phyloP scores from a whole-genome alignment of 2,888 invertebrate species.

The Caenorhabditis panamensis region DNA sequence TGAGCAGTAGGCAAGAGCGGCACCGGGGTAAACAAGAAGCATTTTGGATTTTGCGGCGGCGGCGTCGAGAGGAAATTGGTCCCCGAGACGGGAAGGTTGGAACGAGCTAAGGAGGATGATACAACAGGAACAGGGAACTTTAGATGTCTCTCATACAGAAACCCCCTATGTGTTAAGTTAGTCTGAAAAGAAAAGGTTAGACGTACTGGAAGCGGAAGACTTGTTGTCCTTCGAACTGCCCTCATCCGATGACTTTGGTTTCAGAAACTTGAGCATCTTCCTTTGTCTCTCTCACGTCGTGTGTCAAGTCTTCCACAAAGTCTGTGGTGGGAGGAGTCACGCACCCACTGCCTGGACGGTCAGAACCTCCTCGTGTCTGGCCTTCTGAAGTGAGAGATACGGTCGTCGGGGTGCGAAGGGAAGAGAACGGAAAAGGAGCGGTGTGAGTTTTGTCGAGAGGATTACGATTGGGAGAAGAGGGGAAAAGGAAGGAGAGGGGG shows the following conservation, averaged over 20 bases:
- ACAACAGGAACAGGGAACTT: too few species aligned
- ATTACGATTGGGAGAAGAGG: not conserved
- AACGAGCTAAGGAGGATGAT: too few species aligned
- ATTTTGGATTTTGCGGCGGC: not conserved
- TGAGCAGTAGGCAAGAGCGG: too few species aligned
- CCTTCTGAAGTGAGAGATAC: not conserved
- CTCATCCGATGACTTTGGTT: slow-evolving; percentile 74
- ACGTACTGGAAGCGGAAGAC: slow-evolving; percentile 70
- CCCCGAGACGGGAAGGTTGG: too few species aligned
- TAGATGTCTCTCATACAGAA: too few species aligned
- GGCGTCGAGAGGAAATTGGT: not conserved
- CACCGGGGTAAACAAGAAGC: not conserved
- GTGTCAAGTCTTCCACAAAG: too few species aligned
- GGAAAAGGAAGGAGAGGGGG: slow-evolving; percentile 2
- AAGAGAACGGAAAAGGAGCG: slow-evolving; percentile 2
- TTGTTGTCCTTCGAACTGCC: slow-evolving; percentile 70
- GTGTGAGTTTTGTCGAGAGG: not conserved
- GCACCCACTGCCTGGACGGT: not conserved
- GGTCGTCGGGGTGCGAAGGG: not conserved
- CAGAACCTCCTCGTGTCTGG: not conserved
- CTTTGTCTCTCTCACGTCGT: too few species aligned
- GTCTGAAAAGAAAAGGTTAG: too few species aligned
- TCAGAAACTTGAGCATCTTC: slow-evolving; percentile 77
- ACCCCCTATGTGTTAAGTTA: too few species aligned
- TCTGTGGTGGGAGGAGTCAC: too few species aligned